Conservation (phyloP, 2,113 vertebrate genomes). For the Psilopsiagon aurifrons region DNA sequence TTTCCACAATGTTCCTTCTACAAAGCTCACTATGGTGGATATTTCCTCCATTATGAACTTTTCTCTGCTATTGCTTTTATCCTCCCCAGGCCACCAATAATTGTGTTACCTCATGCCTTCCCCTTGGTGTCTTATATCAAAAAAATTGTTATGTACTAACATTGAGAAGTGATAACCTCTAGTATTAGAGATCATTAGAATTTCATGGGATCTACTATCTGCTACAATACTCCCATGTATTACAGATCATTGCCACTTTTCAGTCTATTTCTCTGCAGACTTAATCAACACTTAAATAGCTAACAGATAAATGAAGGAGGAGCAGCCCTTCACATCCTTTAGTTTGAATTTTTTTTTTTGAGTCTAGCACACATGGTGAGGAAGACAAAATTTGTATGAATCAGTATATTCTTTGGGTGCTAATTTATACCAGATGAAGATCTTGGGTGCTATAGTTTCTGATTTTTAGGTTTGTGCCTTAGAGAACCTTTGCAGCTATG, state of each 20-base stretch:
- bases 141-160: neutral
- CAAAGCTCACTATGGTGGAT: neutral
- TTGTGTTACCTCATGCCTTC: neutral
- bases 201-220: neutral
- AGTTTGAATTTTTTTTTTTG: neutral
- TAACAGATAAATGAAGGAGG: neutral
- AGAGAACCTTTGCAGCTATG: neutral
- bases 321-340: neutral
- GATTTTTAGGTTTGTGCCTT: neutral
- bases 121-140: neutral
- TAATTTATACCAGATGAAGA: neutral
- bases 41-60: neutral
- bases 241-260: neutral
- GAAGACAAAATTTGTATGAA: neutral
- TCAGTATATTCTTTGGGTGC: neutral
- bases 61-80: neutral
- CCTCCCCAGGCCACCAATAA: neutral
- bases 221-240: neutral
- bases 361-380: neutral
- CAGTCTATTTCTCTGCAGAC: neutral
- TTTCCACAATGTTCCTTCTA: neutral
- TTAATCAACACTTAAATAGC: neutral
- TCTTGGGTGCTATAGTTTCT: neutral
- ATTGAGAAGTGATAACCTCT: neutral
- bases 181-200: neutral